Evolutionary conservation across 1,140 invertebrate species (phyloP), one percentile per base, ranked within the genome.

Genomic region (Varroa destructor): DNA sequence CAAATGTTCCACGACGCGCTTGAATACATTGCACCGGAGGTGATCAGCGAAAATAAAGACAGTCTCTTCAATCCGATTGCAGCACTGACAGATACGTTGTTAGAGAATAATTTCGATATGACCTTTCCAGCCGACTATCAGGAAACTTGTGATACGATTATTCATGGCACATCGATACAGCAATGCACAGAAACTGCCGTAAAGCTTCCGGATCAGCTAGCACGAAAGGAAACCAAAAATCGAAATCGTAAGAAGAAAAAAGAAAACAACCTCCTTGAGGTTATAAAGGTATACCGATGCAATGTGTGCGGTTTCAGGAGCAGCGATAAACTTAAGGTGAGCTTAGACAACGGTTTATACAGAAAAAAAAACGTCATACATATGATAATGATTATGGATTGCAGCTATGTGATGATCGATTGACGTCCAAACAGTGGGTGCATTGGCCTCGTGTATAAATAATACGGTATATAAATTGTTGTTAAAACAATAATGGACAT

Each of bases 51-150:
- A 8, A 40, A 67, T 40, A 1, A 37, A 8, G 61, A 67, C 37
- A 67, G 61, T 40, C 37, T 67, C 14, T 67, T 67, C 61, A 67
- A 67, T 67, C 61, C 61, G 1, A 67, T 67, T 67, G 40, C 61
- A 46, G 61, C 61, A 46, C 8, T 67, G 61, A 67, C 61, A 46
- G 46, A 67, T 8, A 67, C 61, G 1, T 37, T 67, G 5, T 37
- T 67, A 10, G 61, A 67, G 61, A 67, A 67, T 37, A 67, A 67
- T 67, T 67, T 67, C 37, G 61, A 67, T 40, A 46, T 67, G 40
- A 51, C 46, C 46, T 51, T 51, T 8, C 46, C 46, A 51, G 46
- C 46, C 4, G 46, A 51, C 46, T 51, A 51, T 51, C 46, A 51
- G 46, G 46, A 51, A 8, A 51, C 46, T 8, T 51, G 46, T 51